Conservation (phyloP, 2,797 vertebrate genomes). For the Poecilia wingei region DNA sequence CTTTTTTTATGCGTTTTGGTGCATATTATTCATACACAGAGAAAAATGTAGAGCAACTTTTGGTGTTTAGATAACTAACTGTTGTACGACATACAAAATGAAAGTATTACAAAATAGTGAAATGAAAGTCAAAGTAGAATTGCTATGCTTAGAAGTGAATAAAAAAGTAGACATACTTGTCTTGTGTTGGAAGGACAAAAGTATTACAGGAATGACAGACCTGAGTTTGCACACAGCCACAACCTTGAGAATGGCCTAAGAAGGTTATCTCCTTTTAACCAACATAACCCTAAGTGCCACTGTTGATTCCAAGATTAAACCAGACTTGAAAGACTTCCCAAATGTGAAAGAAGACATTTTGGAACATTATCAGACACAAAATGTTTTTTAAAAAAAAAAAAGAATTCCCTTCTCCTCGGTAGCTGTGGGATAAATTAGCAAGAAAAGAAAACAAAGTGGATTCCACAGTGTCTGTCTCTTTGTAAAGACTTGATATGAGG, state of each 20-base stretch:
- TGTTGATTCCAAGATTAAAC: background rate
- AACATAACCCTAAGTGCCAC: background rate
- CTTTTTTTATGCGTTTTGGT: background rate
- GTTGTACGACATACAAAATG: background rate
- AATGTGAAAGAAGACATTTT: background rate
- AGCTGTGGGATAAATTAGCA: background rate
- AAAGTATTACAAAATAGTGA: background rate
- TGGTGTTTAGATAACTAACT: background rate
- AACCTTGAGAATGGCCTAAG: background rate
- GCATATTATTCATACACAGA: background rate
- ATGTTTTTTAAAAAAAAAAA: no score
- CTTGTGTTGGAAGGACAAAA: background rate
- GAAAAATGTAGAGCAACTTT: background rate
- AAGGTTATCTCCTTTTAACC: background rate
- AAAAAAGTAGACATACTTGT: background rate
- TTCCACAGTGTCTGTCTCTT: background rate
- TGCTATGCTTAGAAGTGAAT: background rate
- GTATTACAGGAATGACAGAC: background rate
- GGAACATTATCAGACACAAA: background rate
- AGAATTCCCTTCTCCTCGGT: background rate
- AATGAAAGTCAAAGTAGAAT: background rate
- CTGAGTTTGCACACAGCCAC: background rate
- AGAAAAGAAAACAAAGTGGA: conserved; percentile 5
- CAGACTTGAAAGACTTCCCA: background rate
- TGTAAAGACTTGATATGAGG: conserved; percentile 7